phyloP scores from a whole-genome alignment of 35 echinoderm and acorn worm species.

The Ophioderma brevispina region DNA sequence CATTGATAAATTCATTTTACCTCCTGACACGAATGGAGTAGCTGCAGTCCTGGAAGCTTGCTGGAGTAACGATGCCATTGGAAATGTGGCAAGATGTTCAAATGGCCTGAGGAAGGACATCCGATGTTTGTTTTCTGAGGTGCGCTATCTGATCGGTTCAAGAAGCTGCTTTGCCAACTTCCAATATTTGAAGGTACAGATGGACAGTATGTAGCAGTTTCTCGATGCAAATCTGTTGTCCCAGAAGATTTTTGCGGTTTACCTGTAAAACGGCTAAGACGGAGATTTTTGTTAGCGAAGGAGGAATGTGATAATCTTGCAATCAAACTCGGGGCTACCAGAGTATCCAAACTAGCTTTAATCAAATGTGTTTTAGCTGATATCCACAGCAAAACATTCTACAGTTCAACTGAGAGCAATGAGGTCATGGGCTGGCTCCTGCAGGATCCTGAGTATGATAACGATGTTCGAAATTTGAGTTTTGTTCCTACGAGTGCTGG shows the following conservation, averaged over 20 bases:
- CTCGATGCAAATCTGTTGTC: background rate
- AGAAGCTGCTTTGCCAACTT: background rate
- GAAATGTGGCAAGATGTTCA: background rate
- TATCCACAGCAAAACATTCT: background rate
- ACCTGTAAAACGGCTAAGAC: background rate
- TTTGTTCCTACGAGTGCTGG: slow-evolving; percentile 6
- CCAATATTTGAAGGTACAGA: background rate
- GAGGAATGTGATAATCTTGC: slow-evolving; percentile 1
- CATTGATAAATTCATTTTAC: background rate
- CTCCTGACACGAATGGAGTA: background rate
- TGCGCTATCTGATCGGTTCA: background rate
- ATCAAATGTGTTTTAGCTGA: too few relatives aligned
- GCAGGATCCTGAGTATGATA: background rate
- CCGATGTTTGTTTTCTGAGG: background rate
- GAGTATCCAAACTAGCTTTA: background rate
- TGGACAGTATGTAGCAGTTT: background rate
- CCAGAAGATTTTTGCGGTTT: background rate
- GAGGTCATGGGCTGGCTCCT: slow-evolving; percentile 20
- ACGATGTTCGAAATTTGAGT: background rate
- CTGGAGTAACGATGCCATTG: background rate
- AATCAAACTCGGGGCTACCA: background rate
- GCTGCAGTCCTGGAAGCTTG: slow-evolving; percentile 1
- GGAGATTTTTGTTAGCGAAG: background rate
- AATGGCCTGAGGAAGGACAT: background rate
- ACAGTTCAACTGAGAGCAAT: background rate